A percentile compares a stretch with the other conserved stretches of the same genome.
phyloP scores from a whole-genome alignment of 2,888 invertebrate genomes.

The Nomada fabriciana region DNA sequence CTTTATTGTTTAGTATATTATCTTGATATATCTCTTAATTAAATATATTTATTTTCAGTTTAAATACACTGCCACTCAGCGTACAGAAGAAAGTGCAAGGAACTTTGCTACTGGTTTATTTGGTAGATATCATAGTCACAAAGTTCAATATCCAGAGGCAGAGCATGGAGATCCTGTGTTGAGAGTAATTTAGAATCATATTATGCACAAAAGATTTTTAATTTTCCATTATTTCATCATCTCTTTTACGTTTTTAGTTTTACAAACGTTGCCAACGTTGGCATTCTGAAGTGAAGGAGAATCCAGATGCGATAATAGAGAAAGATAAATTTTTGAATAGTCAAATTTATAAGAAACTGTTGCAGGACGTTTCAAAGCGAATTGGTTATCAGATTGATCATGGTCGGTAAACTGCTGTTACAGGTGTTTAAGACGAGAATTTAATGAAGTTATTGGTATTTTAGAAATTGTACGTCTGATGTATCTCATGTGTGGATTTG shows the following conservation, averaged over 20 bases:
- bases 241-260: conserved; percentile 87
- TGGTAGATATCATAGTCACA: conserved; percentile 87
- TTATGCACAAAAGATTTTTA: not conserved
- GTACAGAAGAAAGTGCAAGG: conserved; percentile 91
- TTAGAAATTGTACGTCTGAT: conserved; percentile 88
- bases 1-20: not conserved
- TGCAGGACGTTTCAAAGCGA: conserved; percentile 87
- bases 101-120: conserved; percentile 92
- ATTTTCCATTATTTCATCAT: conserved; percentile 19
- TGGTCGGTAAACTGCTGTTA: conserved; percentile 63
- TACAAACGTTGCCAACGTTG: conserved; percentile 91
- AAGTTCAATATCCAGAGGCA: conserved; percentile 88
- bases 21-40: not conserved
- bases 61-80: conserved; percentile 91
- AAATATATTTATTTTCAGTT: conserved; percentile 86
- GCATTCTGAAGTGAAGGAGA: conserved; percentile 89
- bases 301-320: conserved; percentile 87
- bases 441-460: conserved; percentile 51
- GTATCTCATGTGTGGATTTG: conserved; percentile 91
- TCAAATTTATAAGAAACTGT: conserved; percentile 86
- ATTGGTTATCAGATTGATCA: conserved; percentile 86
- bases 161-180: conserved; percentile 88
- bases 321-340: conserved; percentile 86
- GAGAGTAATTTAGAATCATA: conserved; percentile 85
- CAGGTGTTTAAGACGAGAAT: not conserved